Evolutionary conservation across 2,888 invertebrate genomes (phyloP), one percentile per base, ranked within the genome.

Genomic region (Andrena flavipes): DNA sequence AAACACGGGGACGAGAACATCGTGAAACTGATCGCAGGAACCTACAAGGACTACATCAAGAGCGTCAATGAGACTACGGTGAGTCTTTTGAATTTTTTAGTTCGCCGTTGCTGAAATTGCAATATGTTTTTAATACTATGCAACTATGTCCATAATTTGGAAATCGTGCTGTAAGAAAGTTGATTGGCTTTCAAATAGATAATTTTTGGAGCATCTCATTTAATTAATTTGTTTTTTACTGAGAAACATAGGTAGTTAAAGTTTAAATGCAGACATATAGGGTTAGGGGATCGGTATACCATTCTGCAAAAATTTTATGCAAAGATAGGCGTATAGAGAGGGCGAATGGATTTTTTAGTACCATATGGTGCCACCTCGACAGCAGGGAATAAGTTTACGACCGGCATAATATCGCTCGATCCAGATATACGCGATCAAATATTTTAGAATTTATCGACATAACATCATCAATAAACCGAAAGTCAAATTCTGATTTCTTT

Each of bases 1-100:
- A 99, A 99, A 94, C 97, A 98, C 91, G 99, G 99, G 2, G 97
- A 98, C 93, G 96, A 96, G 93, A 97, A 99, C 93, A 96, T 99
- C 87, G 97, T 99, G 74, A 99, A 99, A 94, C 95, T 98, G 84
- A 96, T 99, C 89, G 98, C 98, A 30, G 98, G 98, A n/a, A 96
- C 96, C 2, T 96, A 97, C 91, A 96, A 96, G 90, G 96, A 97
- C n/a, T 96, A 97, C 86, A 93, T 92, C 76, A 94, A 93, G 86
- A 91, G 91, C 89, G 97, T 98, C 84, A 98, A 99, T 94, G 96
- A 96, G 87, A 96, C 96, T 94, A 97, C 99, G 95, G 98, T 99
- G 94, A 96, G 95, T 93, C 13, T 29, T 4, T 13, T 20, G 2
- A 1, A 62, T 26, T 2, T 4, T 23, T 8, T 42, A 3, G 67